Conservation (phyloP, 1,140 invertebrate genomes). For the Nautilus pompilius region DNA sequence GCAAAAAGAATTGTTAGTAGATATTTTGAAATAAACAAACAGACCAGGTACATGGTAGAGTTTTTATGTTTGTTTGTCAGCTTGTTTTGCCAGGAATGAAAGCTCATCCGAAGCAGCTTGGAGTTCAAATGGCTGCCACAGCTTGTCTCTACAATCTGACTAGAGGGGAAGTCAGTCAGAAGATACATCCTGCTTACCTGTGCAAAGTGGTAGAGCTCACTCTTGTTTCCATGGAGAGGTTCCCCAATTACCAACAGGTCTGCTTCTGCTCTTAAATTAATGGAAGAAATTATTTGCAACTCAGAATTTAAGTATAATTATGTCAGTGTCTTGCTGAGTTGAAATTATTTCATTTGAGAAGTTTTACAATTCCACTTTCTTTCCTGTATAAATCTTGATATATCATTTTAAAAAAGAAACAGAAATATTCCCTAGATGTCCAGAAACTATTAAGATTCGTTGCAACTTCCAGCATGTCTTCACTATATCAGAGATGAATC, state of each 20-base stretch:
- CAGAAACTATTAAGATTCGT: too few species aligned
- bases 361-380: too few species aligned
- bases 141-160: conserved; percentile 78
- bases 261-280: background rate
- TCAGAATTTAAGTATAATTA: too few species aligned
- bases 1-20: background rate
- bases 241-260: conserved; percentile 66
- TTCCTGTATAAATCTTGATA: too few species aligned
- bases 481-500: too few species aligned
- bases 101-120: conserved; percentile 65
- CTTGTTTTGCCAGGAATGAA: conserved; percentile 71
- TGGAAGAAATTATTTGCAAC: too few species aligned
- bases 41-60: too few species aligned
- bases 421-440: too few species aligned
- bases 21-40: background rate
- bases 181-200: conserved; percentile 68
- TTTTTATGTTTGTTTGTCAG: conserved; percentile 46
- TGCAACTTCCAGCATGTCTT: too few species aligned
- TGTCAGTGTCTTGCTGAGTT: too few species aligned
- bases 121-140: conserved; percentile 77
- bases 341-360: too few species aligned
- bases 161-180: conserved; percentile 65
- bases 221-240: conserved; percentile 70
- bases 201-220: conserved; percentile 69
- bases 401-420: too few species aligned